phyloP scores from a whole-genome alignment of 2,797 vertebrate species.

The Clamator glandarius region DNA sequence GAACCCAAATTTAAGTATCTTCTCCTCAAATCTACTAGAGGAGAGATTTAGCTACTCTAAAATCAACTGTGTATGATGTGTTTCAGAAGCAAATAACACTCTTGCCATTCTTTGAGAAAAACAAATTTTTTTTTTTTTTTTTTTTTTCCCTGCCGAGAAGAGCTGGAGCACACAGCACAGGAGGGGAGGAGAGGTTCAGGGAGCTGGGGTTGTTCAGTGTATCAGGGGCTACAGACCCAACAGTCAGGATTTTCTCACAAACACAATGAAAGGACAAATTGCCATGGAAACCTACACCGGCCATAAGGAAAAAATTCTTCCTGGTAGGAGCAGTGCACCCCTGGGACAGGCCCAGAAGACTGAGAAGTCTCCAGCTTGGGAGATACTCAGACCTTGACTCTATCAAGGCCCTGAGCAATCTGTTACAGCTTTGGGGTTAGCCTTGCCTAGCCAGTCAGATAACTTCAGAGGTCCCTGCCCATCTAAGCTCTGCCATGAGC shows the following conservation, averaged over 20 bases:
- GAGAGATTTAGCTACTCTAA: not conserved
- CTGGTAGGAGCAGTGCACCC: not conserved
- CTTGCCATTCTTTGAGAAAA: not conserved
- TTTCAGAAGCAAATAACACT: not conserved
- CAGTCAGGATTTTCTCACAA: not conserved
- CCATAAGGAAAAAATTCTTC: not conserved
- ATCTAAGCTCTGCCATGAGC: not conserved
- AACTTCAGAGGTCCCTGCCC: not conserved
- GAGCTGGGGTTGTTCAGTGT: not conserved
- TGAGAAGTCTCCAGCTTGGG: not conserved
- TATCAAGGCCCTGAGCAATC: not conserved
- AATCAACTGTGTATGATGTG: not conserved
- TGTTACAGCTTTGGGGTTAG: not conserved
- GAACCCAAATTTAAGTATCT: not conserved
- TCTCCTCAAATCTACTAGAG: not conserved
- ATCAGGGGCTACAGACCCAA: not conserved
- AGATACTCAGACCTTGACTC: not conserved
- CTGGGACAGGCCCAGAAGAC: accelerated
- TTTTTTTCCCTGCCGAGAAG: not conserved
- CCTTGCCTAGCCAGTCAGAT: not conserved
- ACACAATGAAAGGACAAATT: not conserved
- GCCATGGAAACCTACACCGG: not conserved
- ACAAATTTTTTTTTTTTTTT: not conserved
- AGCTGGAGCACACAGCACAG: not conserved
- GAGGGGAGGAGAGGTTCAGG: not conserved